Evolutionary conservation across 2,888 invertebrate genomes (phyloP).

Genomic region (Scaptomyza flava): DNA sequence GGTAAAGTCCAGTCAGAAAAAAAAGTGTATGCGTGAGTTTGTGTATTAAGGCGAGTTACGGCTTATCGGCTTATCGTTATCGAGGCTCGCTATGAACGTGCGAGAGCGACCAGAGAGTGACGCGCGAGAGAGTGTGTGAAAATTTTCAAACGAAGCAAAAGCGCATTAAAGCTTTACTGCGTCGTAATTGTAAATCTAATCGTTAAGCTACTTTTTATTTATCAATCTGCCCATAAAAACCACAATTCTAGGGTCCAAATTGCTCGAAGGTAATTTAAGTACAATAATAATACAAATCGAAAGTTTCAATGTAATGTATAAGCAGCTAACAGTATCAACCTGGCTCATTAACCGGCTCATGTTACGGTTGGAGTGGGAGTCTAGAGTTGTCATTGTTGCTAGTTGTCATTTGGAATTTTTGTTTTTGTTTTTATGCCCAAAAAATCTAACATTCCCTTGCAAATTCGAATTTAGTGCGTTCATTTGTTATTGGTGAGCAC

Average conservation of each 20-base stretch:
- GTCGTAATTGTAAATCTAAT: constrained; percentile 45
- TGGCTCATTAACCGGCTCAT: constrained; percentile 40
- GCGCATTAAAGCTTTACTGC: constrained; percentile 16
- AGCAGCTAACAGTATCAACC: constrained; percentile 2
- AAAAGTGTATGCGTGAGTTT: not conserved
- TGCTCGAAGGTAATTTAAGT: not conserved
- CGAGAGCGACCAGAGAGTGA: constrained; percentile 13
- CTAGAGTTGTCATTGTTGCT: constrained; percentile 3
- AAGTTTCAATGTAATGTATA: constrained; percentile 7
- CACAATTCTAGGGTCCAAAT: constrained; percentile 3
- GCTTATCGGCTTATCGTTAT: constrained; percentile 42
- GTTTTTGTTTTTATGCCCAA: constrained; percentile 11
- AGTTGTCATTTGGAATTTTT: not conserved
- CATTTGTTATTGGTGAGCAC: constrained; percentile 61
- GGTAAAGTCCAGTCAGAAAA: constrained; percentile 23
- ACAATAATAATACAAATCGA: not conserved
- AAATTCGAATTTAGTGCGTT: constrained; percentile 31
- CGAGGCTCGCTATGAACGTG: constrained; percentile 37
- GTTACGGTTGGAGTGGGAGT: constrained; percentile 36
- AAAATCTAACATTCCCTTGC: constrained; percentile 28
- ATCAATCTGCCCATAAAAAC: not conserved
- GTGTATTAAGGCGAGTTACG: constrained; percentile 6
- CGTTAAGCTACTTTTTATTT: constrained; percentile 9
- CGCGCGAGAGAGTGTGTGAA: constrained; percentile 19
- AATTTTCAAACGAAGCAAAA: constrained; percentile 1